Base-by-base conservation (phyloP, 2,888 invertebrate species). In the Odontothrips loti region DNA sequence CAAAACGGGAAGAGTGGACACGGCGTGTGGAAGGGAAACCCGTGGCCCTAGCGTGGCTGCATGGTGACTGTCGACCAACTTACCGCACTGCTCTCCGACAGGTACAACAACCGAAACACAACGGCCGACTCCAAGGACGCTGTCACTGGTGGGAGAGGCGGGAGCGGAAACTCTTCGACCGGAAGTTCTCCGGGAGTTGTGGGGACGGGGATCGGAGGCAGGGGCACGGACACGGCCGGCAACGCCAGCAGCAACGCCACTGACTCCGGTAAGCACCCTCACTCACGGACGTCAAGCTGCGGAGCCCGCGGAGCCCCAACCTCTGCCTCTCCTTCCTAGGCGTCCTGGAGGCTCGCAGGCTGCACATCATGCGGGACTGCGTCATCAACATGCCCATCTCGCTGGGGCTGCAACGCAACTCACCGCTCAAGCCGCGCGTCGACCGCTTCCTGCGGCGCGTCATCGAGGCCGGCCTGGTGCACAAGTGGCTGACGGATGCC, bases 351-450 rank as follows among this genome's bases (percentile, higher is more conserved):
- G 75, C 29, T 3, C 75, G 23, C 82, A 90, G 90, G 86, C 87
- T 96, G 81, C 95, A 96, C 84, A 93, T 96, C 15, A 96, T 96
- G 95, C 88, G 89, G 2, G 93, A 95, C 83, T 96, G 96, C 86
- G 91, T 93, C 0, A 91, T 95, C 9, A 91, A 92, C 84, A 93
- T 94, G 90, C 95, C 95, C 0, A 91, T 95, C 80, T 94, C 95
- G 0, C 89, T 96, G 82, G 95, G 95, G 0, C 90, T 95, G 84
- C 93, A 94, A 85, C 95, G 93, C 85, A 95, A 95, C 86, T 85
- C 85, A 9, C 85, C 85, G 6, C 81, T 85, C 47, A 85, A 85
- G 80, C 84, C 84, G 15, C 83, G 83, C 23, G 84, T 86, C 43
- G 86, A 85, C 80, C 82, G 80, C 51, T 84, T 84, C 63, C 81